Percentiles rank a stretch among this genome's conserved stretches.
These are phyloP conservation scores for Tridacna crocea DNA, from an alignment of 2,888 invertebrate genomes.

Conservation along the genomic window DNA sequence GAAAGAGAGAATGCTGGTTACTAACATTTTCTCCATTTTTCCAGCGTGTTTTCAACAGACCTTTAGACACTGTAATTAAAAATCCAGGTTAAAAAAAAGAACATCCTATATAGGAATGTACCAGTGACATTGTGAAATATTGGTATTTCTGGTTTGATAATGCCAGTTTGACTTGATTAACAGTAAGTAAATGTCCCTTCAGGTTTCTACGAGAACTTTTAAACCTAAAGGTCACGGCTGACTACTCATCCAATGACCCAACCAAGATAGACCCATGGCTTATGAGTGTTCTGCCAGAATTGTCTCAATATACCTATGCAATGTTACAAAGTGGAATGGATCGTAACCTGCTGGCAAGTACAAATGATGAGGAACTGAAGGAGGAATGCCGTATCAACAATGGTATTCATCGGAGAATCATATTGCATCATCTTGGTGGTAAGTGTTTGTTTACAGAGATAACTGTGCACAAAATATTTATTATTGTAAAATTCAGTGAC, in stretches of 20 bases:
- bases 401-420: constrained; percentile 96
- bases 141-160: too few species aligned
- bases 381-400: constrained; percentile 96
- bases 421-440: constrained; percentile 94
- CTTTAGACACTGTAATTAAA: too few species aligned
- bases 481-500: too few species aligned
- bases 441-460: constrained; percentile 47
- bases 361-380: constrained; percentile 96
- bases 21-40: not conserved
- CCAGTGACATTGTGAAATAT: too few species aligned
- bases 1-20: not conserved
- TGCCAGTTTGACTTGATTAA: too few species aligned
- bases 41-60: too few species aligned
- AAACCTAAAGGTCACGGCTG: constrained; percentile 97
- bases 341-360: constrained; percentile 90
- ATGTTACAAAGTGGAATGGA: constrained; percentile 98
- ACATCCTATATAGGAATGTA: too few species aligned
- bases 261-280: constrained; percentile 90
- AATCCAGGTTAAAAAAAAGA: too few species aligned
- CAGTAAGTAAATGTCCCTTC: not conserved
- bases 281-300: constrained; percentile 93
- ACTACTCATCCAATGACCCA: constrained; percentile 96
- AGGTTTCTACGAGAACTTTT: constrained; percentile 96
- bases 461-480: too few species aligned
- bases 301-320: constrained; percentile 97